phyloP scores from a whole-genome alignment of 2,113 vertebrate species.

The Dasyurus viverrinus region DNA sequence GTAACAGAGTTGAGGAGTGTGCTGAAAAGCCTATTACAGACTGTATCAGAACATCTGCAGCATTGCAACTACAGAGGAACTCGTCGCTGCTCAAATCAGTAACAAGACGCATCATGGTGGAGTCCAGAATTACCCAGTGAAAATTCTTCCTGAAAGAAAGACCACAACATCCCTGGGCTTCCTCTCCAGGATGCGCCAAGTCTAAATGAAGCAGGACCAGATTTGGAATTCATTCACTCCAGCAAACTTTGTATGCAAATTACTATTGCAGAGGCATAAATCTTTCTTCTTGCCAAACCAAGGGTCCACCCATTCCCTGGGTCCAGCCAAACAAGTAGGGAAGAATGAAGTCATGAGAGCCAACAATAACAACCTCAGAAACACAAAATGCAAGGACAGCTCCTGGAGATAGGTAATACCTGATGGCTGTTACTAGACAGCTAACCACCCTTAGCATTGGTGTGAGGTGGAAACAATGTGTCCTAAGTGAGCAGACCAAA shows the following conservation, averaged over 20 bases:
- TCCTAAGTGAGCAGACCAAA: constrained; percentile 3
- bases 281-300: neutral
- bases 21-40: neutral
- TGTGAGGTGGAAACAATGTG: neutral
- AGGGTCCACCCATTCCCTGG: neutral
- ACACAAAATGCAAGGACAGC: neutral
- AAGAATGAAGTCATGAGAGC: neutral
- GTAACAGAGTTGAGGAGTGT: neutral
- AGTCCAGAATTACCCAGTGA: constrained; percentile 13
- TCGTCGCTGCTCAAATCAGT: constrained; percentile 13
- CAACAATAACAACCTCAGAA: neutral
- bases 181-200: neutral
- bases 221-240: constrained; percentile 9
- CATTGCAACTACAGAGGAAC: neutral
- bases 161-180: neutral
- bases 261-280: neutral
- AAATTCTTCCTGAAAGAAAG: constrained; percentile 48
- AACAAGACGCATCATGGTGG: neutral
- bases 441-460: neutral
- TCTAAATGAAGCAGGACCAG: constrained; percentile 19
- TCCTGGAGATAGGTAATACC: neutral
- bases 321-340: neutral
- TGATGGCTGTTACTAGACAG: neutral
- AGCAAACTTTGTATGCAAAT: neutral
- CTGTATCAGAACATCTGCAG: constrained; percentile 12